Conservation (phyloP, 2,113 vertebrate genomes). For the Gymnogyps californianus region DNA sequence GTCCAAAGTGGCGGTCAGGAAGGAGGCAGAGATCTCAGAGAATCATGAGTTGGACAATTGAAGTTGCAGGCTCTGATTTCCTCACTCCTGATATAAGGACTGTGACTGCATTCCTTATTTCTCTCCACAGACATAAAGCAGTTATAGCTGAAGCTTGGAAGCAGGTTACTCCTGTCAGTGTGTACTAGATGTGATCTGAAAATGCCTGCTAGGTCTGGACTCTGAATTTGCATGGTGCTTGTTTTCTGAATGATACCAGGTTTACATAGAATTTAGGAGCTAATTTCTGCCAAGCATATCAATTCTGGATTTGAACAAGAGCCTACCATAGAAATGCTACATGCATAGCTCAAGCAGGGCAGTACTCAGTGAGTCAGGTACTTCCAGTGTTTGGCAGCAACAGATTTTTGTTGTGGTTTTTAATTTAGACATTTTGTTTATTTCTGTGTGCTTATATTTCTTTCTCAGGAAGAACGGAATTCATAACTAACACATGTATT, state of each 20-base stretch:
- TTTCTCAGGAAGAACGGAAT: not conserved
- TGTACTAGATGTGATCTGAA: not conserved
- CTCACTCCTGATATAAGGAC: not conserved
- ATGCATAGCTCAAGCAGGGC: not conserved
- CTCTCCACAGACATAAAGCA: not conserved
- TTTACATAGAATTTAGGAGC: not conserved
- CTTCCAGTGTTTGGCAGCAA: not conserved
- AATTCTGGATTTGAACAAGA: not conserved
- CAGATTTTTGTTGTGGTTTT: not conserved
- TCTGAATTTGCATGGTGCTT: not conserved
- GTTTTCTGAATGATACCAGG: not conserved
- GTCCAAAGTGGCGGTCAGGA: not conserved
- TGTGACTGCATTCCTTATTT: not conserved
- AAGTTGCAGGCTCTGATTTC: not conserved
- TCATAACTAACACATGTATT: not conserved
- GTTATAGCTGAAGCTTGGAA: not conserved
- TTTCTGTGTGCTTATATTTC: not conserved
- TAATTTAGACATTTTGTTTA: not conserved
- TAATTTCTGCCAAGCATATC: not conserved
- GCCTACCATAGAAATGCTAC: not conserved
- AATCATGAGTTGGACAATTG: not conserved
- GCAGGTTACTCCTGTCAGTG: not conserved
- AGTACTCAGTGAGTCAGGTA: not conserved
- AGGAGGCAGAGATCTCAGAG: not conserved
- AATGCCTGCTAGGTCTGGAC: not conserved